phyloP scores from a whole-genome alignment of 2,113 vertebrate genomes.

The Vulpes lagopus region DNA sequence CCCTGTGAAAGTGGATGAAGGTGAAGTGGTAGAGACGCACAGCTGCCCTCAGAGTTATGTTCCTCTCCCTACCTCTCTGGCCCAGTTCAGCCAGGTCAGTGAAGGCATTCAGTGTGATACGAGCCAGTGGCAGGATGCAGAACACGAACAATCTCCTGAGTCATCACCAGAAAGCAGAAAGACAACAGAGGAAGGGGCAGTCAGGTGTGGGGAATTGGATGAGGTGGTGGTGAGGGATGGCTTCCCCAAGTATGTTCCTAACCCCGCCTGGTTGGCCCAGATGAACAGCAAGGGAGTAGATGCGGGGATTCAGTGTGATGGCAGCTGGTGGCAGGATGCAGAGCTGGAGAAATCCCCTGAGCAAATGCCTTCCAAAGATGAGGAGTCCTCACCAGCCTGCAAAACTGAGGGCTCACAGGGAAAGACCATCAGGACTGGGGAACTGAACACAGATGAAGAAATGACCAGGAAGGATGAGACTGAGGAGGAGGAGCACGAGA shows the following conservation, averaged over 20 bases:
- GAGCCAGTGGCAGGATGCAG: not conserved
- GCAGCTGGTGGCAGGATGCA: not conserved
- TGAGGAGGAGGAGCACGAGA: not conserved
- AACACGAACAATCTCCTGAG: not conserved
- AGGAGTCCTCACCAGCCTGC: constrained; percentile 76
- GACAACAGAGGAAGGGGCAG: not conserved
- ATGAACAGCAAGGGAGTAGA: not conserved
- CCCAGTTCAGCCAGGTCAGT: not conserved
- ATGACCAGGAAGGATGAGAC: not conserved
- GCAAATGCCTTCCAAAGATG: constrained; percentile 73
- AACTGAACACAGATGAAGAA: constrained; percentile 80
- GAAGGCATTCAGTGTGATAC: not conserved
- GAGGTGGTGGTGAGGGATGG: not conserved
- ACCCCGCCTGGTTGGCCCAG: not conserved
- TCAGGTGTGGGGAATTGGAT: not conserved
- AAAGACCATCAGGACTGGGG: constrained; percentile 74
- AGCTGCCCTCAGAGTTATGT: constrained; percentile 65
- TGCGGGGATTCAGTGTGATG: not conserved
- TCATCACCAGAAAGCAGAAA: not conserved
- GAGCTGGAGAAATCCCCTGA: constrained; percentile 12
- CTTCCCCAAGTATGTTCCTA: not conserved
- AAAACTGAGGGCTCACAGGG: constrained; percentile 69
- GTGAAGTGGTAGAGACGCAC: no score
- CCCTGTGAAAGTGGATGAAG: not conserved
- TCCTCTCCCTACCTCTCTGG: not conserved